A percentile compares a stretch with the other conserved stretches of the same genome.
Evolutionary conservation across 1,140 invertebrate species (phyloP).

Genomic region (Listronotus oregonensis): DNA sequence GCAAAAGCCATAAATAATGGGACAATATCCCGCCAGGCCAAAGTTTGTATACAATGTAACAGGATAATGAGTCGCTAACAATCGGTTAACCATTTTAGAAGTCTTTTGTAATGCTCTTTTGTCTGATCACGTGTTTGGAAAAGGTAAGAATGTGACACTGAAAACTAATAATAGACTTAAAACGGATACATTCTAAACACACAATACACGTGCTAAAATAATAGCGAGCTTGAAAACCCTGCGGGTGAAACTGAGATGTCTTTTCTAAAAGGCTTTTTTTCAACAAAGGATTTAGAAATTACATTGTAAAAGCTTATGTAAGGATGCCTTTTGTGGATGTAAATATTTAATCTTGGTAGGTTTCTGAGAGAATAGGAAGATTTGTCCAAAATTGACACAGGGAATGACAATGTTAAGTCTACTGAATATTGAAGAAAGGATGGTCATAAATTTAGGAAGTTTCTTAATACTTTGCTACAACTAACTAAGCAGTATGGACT

Average conservation of each 20-base stretch:
- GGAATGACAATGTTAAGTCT: conserved; percentile 10
- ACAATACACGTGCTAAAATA: conserved; percentile 32
- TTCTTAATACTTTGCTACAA: too few species aligned
- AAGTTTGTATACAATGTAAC: conserved; percentile 36
- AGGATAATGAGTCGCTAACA: conserved; percentile 39
- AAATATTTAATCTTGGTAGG: conserved; percentile 33
- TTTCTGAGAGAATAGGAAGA: conserved; percentile 25
- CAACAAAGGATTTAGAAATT: conserved; percentile 28
- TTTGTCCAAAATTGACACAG: conserved; percentile 26
- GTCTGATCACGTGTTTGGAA: conserved; percentile 30
- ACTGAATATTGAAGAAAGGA: too few species aligned
- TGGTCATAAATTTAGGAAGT: too few species aligned
- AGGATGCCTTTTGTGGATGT: conserved; percentile 22
- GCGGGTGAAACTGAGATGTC: conserved; percentile 27
- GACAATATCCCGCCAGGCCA: conserved; percentile 13
- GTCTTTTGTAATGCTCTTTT: conserved; percentile 32
- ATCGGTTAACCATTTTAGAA: conserved; percentile 38
- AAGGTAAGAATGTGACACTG: conserved; percentile 7
- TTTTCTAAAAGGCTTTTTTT: conserved; percentile 27
- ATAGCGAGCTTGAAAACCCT: conserved; percentile 1
- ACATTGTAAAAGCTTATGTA: conserved; percentile 23
- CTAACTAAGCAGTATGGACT: too few species aligned
- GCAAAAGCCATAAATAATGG: neutral
- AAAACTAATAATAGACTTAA: neutral
- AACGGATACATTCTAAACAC: conserved; percentile 9